These are phyloP conservation scores for Ctenoplectra terminalis DNA, from an alignment of 1,140 invertebrate species.

Conservation along the genomic window DNA sequence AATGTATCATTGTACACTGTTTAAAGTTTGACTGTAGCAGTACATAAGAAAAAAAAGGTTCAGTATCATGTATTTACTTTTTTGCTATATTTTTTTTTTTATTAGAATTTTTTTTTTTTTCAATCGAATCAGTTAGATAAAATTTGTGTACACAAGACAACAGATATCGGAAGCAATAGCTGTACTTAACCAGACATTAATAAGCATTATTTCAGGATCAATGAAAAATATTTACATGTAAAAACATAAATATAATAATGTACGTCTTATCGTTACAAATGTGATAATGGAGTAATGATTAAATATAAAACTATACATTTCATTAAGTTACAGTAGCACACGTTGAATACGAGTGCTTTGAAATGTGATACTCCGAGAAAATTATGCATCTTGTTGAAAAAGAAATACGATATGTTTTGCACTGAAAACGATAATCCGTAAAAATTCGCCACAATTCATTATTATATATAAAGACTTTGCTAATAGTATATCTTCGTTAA, in stretches of 20 bases:
- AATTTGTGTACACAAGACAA: neutral
- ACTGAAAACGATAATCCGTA: neutral
- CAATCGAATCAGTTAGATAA: neutral
- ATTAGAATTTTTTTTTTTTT: neutral
- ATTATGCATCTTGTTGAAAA: neutral
- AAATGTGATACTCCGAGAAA: neutral
- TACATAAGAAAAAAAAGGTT: too few relatives aligned
- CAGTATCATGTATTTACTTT: neutral
- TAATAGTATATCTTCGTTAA: neutral
- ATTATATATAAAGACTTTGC: too few relatives aligned
- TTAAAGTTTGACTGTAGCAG: too few relatives aligned
- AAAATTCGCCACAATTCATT: neutral
- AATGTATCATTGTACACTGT: neutral
- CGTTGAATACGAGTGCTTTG: neutral
- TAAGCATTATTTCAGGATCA: neutral
- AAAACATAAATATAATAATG: neutral
- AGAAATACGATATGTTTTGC: slow-evolving; percentile 25
- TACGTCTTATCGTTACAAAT: neutral
- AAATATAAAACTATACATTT: neutral
- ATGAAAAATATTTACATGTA: neutral
- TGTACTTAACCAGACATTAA: neutral
- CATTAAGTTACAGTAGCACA: neutral
- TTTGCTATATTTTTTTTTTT: neutral
- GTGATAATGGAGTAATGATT: neutral
- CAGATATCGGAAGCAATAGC: neutral